Base-by-base conservation (phyloP, 2,113 vertebrate genomes). In the Muntiacus muntjak region DNA sequence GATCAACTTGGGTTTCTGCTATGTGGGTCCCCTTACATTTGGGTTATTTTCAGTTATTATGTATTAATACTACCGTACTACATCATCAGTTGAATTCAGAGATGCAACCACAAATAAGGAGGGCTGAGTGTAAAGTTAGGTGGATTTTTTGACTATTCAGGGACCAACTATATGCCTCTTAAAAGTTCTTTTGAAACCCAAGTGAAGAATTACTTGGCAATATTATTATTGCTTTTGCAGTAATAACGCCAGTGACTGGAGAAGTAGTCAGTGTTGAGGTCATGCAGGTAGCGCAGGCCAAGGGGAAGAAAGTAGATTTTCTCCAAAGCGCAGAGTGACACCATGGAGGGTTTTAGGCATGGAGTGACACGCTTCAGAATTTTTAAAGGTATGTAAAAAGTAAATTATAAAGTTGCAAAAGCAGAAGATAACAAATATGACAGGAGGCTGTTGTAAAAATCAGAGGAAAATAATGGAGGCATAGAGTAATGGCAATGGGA, bases 141-240 rank as follows among this genome's bases (percentile, higher is more conserved):
- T 84, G n/a, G 81, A 55, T 84, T 55, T 84, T 82, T 82, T 54
- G 14, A 16, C 52, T 84, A 14, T 36, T 55, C 21, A 83, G 50
- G 47, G 6, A 33, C n/a, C 47, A 40, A 40, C 52, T 84, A 16
- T 36, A 25, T 40, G 50, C 85, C n/a, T 89, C 78, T 93, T 92
- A 74, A 79, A 90, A 57, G 23, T 94, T 82, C 36, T 95, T 94
- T 81, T 95, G 47, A 96, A 96, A 95, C 13, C 36, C 52, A 82
- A 86, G 33, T 94, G 52, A 93, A 64, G 83, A 98, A 90, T 54
- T 84, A 58, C 87, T 93, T 92, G 43, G 30, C 25, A 87, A 43
- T 74, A 74, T 93, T 92, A 60, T 43, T 87, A 82, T 84, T 93
- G 11, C 19, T 76, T 0, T 96, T 81, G 47, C 1, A 93, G 52